Evolutionary conservation across 2,888 invertebrate species (phyloP).

Genomic region (Apotomis capreana): DNA sequence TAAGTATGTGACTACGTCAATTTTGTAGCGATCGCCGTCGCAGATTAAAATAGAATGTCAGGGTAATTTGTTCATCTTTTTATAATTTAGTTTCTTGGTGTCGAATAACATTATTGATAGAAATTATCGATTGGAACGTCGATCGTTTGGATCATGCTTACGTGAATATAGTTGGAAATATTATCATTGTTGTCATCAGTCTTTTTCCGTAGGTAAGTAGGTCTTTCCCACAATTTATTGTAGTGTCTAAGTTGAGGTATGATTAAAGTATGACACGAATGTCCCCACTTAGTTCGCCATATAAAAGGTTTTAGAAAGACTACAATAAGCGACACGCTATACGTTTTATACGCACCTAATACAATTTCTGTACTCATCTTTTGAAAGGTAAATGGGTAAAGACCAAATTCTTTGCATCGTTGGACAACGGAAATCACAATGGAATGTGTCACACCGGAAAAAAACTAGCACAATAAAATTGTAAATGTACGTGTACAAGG

Average conservation of each 20-base stretch:
- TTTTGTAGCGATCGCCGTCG: not conserved
- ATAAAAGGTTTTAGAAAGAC: not conserved
- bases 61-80: not conserved
- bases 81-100: not conserved
- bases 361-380: no score
- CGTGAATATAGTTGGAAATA: not conserved
- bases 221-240: not conserved
- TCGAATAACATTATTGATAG: constrained; percentile 19
- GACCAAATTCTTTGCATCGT: no score
- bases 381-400: no score
- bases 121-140: constrained; percentile 3
- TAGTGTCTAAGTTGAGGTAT: not conserved
- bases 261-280: not conserved
- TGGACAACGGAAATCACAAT: no score
- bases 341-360: not conserved
- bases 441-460: no score
- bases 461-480: no score
- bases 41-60: constrained; percentile 3
- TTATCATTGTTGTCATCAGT: not conserved
- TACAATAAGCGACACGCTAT: not conserved
- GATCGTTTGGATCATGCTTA: not conserved
- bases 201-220: not conserved
- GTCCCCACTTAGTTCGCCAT: not conserved
- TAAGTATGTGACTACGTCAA: not conserved
- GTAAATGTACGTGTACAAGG: no score